Evolutionary conservation across 2,888 invertebrate species (phyloP).

Genomic region (Pharmacophagus antenor): DNA sequence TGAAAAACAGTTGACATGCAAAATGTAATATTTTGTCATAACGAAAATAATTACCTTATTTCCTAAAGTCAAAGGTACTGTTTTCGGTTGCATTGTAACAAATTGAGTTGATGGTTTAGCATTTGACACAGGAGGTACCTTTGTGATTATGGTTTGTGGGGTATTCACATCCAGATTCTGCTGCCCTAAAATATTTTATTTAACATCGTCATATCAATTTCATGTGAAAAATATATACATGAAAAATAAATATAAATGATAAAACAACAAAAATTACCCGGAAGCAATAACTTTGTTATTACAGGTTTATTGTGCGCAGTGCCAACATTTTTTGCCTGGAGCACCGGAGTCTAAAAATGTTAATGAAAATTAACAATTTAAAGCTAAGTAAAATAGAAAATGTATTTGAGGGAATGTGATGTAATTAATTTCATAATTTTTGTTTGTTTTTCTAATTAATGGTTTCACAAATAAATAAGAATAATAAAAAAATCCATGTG

Average conservation of each 20-base stretch:
- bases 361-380: background rate
- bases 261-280: conserved; percentile 46
- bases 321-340: conserved; percentile 43
- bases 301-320: conserved; percentile 48
- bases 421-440: too few species aligned
- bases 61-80: conserved; percentile 49
- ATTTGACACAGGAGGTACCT: conserved; percentile 43
- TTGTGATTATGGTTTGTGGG: conserved; percentile 54
- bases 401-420: too few species aligned
- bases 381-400: too few species aligned
- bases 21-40: too few species aligned
- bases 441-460: too few species aligned
- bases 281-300: conserved; percentile 61
- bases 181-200: conserved; percentile 39
- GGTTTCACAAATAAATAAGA: too few species aligned
- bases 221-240: background rate
- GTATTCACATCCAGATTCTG: conserved; percentile 38
- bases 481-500: too few species aligned
- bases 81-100: conserved; percentile 62
- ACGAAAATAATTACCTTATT: conserved; percentile 40
- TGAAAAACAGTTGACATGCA: too few species aligned
- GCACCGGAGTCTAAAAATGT: conserved; percentile 54
- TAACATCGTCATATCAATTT: background rate
- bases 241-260: background rate
- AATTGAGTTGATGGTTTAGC: conserved; percentile 44